A percentile compares a stretch with the other conserved stretches of the same genome.
Evolutionary conservation across 2,888 invertebrate genomes (phyloP).

Genomic region (Scaptomyza tumidula): DNA sequence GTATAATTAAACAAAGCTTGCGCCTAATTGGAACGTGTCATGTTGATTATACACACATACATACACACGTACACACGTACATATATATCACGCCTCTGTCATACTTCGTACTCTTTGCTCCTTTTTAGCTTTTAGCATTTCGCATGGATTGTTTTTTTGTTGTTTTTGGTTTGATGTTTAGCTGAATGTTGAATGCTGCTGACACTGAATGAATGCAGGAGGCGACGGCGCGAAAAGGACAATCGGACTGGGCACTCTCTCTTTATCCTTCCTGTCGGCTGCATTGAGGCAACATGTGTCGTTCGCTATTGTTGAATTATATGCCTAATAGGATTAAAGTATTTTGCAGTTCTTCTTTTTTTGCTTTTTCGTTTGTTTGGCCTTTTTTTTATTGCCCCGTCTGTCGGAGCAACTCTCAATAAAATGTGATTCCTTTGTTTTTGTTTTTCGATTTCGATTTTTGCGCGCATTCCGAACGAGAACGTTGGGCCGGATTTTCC

Average conservation of each 20-base stretch:
- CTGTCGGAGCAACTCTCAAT: slow-evolving; percentile 51
- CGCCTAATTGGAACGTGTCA: slow-evolving; percentile 42
- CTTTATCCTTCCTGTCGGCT: slow-evolving; percentile 78
- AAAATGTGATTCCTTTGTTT: slow-evolving; percentile 35
- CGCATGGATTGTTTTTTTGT: slow-evolving; percentile 14
- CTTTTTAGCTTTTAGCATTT: slow-evolving; percentile 13
- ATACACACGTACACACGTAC: neutral
- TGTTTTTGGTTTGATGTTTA: slow-evolving; percentile 21
- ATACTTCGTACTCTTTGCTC: neutral
- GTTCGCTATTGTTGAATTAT: slow-evolving; percentile 84
- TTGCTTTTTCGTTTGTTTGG: slow-evolving; percentile 6
- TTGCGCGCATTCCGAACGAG: slow-evolving; percentile 47
- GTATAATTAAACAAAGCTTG: slow-evolving; percentile 38
- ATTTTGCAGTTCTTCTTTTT: slow-evolving; percentile 75
- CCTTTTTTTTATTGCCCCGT: slow-evolving; percentile 69
- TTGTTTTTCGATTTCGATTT: slow-evolving; percentile 42
- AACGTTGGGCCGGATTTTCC: slow-evolving; percentile 45
- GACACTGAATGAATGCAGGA: slow-evolving; percentile 13
- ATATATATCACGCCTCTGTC: neutral
- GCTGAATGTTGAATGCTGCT: slow-evolving; percentile 12
- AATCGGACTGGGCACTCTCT: slow-evolving; percentile 53
- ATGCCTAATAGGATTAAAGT: slow-evolving; percentile 83
- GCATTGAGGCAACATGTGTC: slow-evolving; percentile 81
- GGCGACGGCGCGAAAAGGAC: slow-evolving; percentile 71
- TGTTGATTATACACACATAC: slow-evolving; percentile 11